Evolutionary conservation across 2,888 invertebrate genomes (phyloP), one percentile per base, ranked within the genome.

Genomic region (Nycteola revayana): DNA sequence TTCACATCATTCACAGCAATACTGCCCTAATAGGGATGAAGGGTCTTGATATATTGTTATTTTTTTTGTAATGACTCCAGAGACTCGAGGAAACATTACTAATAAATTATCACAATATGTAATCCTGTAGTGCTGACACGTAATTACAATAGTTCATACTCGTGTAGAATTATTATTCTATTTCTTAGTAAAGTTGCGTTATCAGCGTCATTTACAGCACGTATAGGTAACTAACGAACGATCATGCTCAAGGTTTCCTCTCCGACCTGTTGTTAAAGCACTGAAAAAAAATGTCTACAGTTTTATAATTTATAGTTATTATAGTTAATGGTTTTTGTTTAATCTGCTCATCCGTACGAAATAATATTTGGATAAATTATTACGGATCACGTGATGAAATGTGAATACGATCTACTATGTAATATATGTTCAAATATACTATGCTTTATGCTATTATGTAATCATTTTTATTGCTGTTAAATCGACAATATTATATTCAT

Each of bases 231-330:
- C 43, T 44, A 34, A 49, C 45, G 41, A 46, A 44, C 25, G 31
- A 47, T 51, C 43, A 54, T 36, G 33, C 29, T 57, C 64, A 65
- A 65, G 64, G 64, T 49, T 58, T 61, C 61, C 61, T 55, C 45
- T 55, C 45, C 49, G 35, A 36, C 27, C 33, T 31, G 48, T 44
- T 43, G 32, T 36, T 41, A 38, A 39, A 20, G 20, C 38, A 37
- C 32, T 38, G 25, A 52, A 61, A 60, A 49, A 49, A 52, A 27
- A 33, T 32, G 34, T 53, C 44, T 57, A 47, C 41, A 40, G 36
- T 43, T 38, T 34, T 48, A 26, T 14, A 40, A 44, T 32, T 44
- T 35, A 20, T 10, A 28, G 30, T 49, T 52, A 52, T 48, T 42
- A 41, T 42, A n/a, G n/a, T n/a, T n/a, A 36, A 38, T 32, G 26